Percentiles rank a stretch among this genome's conserved stretches.
phyloP scores from a whole-genome alignment of 2,113 vertebrate genomes.

The Sphaerodactylus townsendi region DNA sequence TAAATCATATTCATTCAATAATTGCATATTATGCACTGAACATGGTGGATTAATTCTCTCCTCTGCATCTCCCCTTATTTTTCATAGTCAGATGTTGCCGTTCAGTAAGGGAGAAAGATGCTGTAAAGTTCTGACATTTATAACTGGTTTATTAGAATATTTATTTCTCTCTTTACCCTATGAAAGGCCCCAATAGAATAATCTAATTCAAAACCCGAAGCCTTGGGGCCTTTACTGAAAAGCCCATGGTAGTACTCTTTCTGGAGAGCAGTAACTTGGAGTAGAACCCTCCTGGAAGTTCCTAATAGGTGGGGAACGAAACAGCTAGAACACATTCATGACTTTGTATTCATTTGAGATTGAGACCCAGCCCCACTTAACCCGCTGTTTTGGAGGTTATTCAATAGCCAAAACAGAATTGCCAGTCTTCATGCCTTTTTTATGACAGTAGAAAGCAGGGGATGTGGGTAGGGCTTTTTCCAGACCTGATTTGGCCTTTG shows the following conservation, averaged over 20 bases:
- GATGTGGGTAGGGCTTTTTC: too few relatives aligned
- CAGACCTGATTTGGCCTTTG: too few relatives aligned
- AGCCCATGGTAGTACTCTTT: not conserved
- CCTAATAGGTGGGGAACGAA: too few relatives aligned
- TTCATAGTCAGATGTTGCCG: conserved; percentile 16
- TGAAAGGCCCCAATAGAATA: not conserved
- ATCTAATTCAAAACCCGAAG: not conserved
- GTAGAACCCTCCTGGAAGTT: too few relatives aligned
- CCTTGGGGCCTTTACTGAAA: not conserved
- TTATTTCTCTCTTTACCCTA: not conserved
- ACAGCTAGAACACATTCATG: too few relatives aligned
- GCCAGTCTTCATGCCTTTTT: too few relatives aligned
- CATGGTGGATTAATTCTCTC: not conserved
- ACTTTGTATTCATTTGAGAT: too few relatives aligned
- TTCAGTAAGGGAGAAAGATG: conserved; percentile 23
- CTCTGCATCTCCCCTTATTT: conserved; percentile 22
- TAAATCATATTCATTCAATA: conserved; percentile 51
- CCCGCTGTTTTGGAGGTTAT: too few relatives aligned
- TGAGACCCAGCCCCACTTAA: too few relatives aligned
- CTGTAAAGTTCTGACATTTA: not conserved
- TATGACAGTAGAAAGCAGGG: too few relatives aligned
- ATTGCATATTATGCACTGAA: conserved; percentile 31
- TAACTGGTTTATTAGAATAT: not conserved
- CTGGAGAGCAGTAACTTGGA: too few relatives aligned
- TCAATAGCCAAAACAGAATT: too few relatives aligned